Conservation (phyloP, 2,888 invertebrate species). For the Penaeus monodon region DNA sequence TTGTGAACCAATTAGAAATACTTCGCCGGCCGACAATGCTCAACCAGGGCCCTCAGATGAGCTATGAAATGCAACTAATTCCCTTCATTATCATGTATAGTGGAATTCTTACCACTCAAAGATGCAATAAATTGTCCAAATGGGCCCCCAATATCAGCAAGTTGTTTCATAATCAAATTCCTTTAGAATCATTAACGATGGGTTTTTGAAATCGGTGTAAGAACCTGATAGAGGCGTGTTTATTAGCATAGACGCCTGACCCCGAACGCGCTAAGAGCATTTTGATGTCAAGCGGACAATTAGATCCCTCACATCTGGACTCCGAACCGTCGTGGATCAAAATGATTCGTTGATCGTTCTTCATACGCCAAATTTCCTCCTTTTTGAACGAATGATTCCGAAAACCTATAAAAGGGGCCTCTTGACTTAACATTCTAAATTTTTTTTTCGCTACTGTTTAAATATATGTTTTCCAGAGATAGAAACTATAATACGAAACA, state of each 20-base stretch:
- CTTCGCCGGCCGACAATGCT: too few species aligned
- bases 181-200: constrained; percentile 29
- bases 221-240: constrained; percentile 42
- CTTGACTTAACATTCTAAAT: too few species aligned
- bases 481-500: too few species aligned
- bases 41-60: too few species aligned
- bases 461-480: too few species aligned
- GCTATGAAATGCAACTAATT: too few species aligned
- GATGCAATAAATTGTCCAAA: neutral
- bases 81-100: too few species aligned
- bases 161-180: constrained; percentile 9
- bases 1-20: too few species aligned
- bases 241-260: constrained; percentile 52
- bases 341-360: constrained; percentile 38
- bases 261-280: constrained; percentile 53
- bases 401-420: too few species aligned
- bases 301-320: constrained; percentile 51
- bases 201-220: constrained; percentile 24
- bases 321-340: constrained; percentile 28
- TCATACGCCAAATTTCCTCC: constrained; percentile 13
- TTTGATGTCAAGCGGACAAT: constrained; percentile 49
- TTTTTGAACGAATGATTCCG: neutral
- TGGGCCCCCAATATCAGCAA: neutral
- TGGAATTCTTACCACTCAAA: too few species aligned
- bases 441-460: too few species aligned